Evolutionary conservation across 1,140 invertebrate genomes (phyloP), one percentile per base, ranked within the genome.

Genomic region (Diorhabda sublineata): DNA sequence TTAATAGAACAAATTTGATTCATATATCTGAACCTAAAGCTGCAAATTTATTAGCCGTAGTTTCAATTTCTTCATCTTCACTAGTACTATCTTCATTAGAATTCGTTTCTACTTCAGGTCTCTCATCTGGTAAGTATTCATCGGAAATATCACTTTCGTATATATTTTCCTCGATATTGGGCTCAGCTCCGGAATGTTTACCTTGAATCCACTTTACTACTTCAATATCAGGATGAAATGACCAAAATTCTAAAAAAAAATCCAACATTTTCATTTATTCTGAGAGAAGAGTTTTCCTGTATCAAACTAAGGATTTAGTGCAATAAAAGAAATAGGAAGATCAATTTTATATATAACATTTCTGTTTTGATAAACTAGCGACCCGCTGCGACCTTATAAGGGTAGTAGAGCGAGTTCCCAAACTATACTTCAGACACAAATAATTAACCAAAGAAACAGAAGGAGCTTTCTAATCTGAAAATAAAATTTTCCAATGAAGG

Each of bases 171-270:
- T 8, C 4, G 45, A 44, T 56, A 5, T n/a, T 59, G n/a, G 9
- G 6, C 47, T 76, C 66, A 52, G 77, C 76, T 6, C 74, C 79
- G 45, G 80, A 73, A 41, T 74, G 83, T 61, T 83, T 78, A 7
- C 87, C 88, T 80, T 89, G 87, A 64, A 90, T 87, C 87, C 87
- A 89, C 69, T 82, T 82, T 0, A 91, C 83, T 64, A 81, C 83
- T 70, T 87, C 83, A 4, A 88, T 75, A 70, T 89, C 87, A 5
- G 84, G 78, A 78, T 88, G 85, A 4, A 72, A 79, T 74, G 85
- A 81, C 84, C 85, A 90, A 74, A 82, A 66, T n/a, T 80, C 81
- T 69, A 42, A n/a, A 63, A 63, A n/a, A 41, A 42, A 8, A 4
- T 61, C 11, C 42, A 7, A 5, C 5, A 74, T 68, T 76, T 80